Evolutionary conservation across 2,888 invertebrate genomes (phyloP).

Genomic region (Chymomyza procnemis): DNA sequence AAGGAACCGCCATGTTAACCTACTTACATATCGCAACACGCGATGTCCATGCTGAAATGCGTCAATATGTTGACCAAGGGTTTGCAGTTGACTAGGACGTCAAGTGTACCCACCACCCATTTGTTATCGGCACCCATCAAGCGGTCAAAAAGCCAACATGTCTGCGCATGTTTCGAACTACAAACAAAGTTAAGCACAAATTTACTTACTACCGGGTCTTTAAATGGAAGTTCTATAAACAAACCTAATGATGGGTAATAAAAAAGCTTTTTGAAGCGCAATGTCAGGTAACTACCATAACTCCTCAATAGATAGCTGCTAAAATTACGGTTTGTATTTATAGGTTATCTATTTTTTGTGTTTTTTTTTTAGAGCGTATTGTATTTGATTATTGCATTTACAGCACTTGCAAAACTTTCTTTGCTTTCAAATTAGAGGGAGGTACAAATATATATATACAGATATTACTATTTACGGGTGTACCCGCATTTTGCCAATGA

Average conservation of each 20-base stretch:
- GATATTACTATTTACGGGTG: background rate
- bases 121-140: slow-evolving; percentile 5
- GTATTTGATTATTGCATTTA: background rate
- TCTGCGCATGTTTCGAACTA: background rate
- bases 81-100: slow-evolving; percentile 38
- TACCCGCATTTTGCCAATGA: background rate
- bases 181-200: background rate
- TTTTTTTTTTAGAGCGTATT: background rate
- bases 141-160: slow-evolving; percentile 35
- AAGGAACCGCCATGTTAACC: slow-evolving; percentile 46
- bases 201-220: background rate
- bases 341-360: background rate
- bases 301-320: background rate
- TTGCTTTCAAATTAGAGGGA: background rate
- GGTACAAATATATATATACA: background rate
- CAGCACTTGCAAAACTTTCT: background rate
- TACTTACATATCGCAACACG: slow-evolving; percentile 52
- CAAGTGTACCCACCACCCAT: background rate
- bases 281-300: background rate
- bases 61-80: slow-evolving; percentile 27
- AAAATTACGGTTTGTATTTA: background rate
- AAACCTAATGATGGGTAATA: background rate
- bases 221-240: background rate
- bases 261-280: background rate
- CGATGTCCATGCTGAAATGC: slow-evolving; percentile 57